Percentiles rank a stretch among this genome's conserved stretches.
Evolutionary conservation across 2,113 vertebrate species (phyloP).

Genomic region (Ahaetulla prasina): DNA sequence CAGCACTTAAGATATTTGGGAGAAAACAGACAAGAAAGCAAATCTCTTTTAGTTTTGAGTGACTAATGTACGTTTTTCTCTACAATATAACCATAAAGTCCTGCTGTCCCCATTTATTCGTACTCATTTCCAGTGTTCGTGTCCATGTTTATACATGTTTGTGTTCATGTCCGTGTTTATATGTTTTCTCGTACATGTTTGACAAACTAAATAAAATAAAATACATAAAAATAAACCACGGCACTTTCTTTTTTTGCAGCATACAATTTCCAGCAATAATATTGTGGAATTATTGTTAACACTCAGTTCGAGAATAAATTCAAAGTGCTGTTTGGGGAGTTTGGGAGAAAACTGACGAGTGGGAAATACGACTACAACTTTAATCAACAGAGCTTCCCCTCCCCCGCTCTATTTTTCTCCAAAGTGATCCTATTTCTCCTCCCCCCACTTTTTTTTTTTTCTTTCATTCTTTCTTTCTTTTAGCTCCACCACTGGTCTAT

Average conservation of each 20-base stretch:
- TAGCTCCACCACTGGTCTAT: conserved; percentile 11
- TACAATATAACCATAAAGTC: not conserved
- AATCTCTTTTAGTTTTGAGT: not conserved
- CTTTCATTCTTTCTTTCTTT: conserved; percentile 1
- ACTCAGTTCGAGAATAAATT: not conserved
- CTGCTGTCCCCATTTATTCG: too few species aligned
- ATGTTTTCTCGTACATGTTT: too few species aligned
- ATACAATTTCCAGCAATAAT: not conserved
- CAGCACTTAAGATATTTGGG: not conserved
- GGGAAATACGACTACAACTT: not conserved
- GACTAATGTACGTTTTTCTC: too few species aligned
- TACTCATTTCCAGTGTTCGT: too few species aligned
- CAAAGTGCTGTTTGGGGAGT: not conserved
- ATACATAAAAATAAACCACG: too few species aligned
- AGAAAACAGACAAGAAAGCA: not conserved
- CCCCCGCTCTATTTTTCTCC: conserved; percentile 6
- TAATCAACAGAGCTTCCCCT: not conserved
- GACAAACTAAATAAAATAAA: too few species aligned
- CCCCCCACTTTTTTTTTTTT: too few species aligned
- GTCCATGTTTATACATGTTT: too few species aligned
- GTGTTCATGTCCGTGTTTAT: too few species aligned
- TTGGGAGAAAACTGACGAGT: not conserved
- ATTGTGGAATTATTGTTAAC: not conserved
- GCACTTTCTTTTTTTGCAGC: not conserved
- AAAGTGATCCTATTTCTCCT: conserved; percentile 9